Conservation (phyloP, 2,113 vertebrate genomes). For the Heterocephalus glaber region DNA sequence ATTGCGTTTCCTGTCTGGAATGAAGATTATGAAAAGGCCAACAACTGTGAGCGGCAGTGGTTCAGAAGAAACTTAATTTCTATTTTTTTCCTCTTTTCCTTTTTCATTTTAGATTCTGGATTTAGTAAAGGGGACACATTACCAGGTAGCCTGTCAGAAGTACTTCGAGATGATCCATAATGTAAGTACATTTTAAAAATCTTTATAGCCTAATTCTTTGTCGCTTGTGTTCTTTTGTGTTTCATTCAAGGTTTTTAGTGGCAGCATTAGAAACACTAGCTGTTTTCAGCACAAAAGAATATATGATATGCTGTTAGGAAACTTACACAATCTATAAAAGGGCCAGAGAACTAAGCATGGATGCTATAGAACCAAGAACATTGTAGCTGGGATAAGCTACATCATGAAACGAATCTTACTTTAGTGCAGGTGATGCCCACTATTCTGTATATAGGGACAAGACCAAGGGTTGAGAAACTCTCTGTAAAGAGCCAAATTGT, state of each 20-base stretch:
- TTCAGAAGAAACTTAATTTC: conserved; percentile 31
- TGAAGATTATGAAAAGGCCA: background rate
- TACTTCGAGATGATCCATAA: conserved; percentile 97
- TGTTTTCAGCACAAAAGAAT: conserved; percentile 40
- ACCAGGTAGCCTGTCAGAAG: conserved; percentile 98
- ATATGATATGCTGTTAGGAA: background rate
- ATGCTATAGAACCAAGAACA: background rate
- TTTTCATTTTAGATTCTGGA: conserved; percentile 91
- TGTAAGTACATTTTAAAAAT: conserved; percentile 87
- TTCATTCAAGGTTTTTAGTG: conserved; percentile 22
- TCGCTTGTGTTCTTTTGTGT: conserved; percentile 46
- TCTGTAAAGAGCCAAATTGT: background rate
- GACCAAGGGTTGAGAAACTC: background rate
- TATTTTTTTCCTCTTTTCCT: conserved; percentile 15
- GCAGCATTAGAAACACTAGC: background rate
- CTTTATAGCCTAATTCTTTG: conserved; percentile 71
- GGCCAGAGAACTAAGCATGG: background rate
- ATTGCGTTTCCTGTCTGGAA: background rate
- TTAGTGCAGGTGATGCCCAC: background rate
- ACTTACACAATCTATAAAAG: conserved; percentile 11
- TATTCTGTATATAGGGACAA: background rate
- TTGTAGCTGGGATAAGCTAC: background rate
- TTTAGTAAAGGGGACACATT: conserved; percentile 97
- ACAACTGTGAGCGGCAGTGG: background rate
- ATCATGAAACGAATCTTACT: background rate